A percentile compares a stretch with the other conserved stretches of the same genome.
Evolutionary conservation across 2,888 invertebrate genomes (phyloP).

Genomic region (Bedellia somnulentella): DNA sequence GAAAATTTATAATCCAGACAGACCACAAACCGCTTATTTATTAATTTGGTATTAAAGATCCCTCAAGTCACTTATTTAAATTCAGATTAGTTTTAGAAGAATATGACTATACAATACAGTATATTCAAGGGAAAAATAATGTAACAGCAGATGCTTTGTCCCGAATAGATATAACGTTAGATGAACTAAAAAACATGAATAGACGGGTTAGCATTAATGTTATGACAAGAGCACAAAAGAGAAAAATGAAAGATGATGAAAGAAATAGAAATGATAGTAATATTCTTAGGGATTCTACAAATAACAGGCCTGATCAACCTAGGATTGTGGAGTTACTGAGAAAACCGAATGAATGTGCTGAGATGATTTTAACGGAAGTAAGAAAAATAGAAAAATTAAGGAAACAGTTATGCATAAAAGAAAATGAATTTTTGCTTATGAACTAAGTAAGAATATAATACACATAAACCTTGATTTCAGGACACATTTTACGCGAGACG

Average conservation of each 20-base stretch:
- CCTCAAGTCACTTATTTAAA: neutral
- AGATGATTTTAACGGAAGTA: neutral
- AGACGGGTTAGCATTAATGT: conserved; percentile 8
- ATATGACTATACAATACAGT: conserved; percentile 2
- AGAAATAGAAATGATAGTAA: too few species aligned
- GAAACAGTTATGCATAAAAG: neutral
- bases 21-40: conserved; percentile 9
- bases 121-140: conserved; percentile 6
- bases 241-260: neutral
- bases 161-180: conserved; percentile 5
- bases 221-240: conserved; percentile 9
- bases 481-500: conserved; percentile 1
- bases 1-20: conserved; percentile 2
- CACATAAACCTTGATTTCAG: neutral
- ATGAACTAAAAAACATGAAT: conserved; percentile 9
- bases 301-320: neutral
- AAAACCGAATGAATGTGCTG: neutral
- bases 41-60: conserved; percentile 7
- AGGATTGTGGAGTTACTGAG: conserved; percentile 3
- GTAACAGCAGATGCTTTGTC: conserved; percentile 7
- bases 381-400: neutral
- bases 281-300: neutral
- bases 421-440: neutral
- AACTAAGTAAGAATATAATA: too few species aligned
- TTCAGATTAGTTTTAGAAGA: too few species aligned